Evolutionary conservation across 2,797 vertebrate species (phyloP).

Genomic region (Melanotaenia maccullochi): DNA sequence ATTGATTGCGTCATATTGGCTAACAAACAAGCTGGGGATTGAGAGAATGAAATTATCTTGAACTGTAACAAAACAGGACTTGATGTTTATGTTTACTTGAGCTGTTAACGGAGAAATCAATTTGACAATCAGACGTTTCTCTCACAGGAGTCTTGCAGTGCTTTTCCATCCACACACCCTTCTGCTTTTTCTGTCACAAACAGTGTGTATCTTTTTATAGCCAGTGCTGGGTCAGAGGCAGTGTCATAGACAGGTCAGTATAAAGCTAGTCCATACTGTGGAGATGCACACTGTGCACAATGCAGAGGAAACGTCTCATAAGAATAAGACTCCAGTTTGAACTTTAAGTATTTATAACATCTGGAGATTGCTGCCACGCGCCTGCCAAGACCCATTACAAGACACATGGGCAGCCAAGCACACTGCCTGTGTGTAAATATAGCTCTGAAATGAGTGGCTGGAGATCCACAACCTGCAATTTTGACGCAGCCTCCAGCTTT

Average conservation of each 20-base stretch:
- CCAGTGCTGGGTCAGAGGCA: slow-evolving; percentile 44
- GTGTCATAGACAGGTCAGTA: slow-evolving; percentile 74
- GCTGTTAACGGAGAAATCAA: not conserved
- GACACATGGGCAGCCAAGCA: slow-evolving; percentile 56
- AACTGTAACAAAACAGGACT: slow-evolving; percentile 6
- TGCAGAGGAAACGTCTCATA: slow-evolving; percentile 64
- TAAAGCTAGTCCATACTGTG: slow-evolving; percentile 35
- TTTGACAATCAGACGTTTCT: slow-evolving; percentile 7
- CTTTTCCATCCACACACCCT: slow-evolving; percentile 2
- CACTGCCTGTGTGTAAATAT: slow-evolving; percentile 78
- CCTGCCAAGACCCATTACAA: slow-evolving; percentile 64
- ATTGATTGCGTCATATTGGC: slow-evolving; percentile 33
- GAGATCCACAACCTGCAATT: slow-evolving; percentile 78
- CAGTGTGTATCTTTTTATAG: slow-evolving; percentile 51
- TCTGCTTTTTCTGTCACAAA: slow-evolving; percentile 17
- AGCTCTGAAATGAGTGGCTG: slow-evolving; percentile 81
- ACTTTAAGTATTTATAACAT: slow-evolving; percentile 71
- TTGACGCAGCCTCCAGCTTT: slow-evolving; percentile 65
- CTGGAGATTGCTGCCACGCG: slow-evolving; percentile 51
- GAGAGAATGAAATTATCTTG: not conserved
- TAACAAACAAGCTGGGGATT: not conserved
- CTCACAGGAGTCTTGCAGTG: not conserved
- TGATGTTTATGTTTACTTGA: not conserved
- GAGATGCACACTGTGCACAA: slow-evolving; percentile 18
- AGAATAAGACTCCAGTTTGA: slow-evolving; percentile 48